Evolutionary conservation across 53 echinoderm and acorn worm genomes (phyloP).

Genomic region (Patiria pectinifera): DNA sequence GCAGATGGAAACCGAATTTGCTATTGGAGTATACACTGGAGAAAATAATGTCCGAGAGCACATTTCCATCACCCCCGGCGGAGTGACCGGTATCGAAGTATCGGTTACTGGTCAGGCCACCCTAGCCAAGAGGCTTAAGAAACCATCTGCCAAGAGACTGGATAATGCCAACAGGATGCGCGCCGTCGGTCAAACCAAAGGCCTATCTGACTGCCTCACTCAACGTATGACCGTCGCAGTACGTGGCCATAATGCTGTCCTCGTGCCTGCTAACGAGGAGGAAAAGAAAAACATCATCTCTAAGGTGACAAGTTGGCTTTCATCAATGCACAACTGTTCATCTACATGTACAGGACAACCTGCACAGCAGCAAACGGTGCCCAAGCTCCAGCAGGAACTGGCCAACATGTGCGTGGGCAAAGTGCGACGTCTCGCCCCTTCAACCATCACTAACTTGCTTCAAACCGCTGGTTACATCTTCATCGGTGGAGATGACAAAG

Average conservation of each 20-base stretch:
- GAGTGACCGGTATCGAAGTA: conserved; percentile 28
- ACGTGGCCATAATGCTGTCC: conserved; percentile 22
- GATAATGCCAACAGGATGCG: background rate
- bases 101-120: background rate
- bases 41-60: conserved; percentile 13
- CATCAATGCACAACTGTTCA: background rate
- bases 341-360: background rate
- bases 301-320: conserved; percentile 7
- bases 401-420: conserved; percentile 43
- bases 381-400: conserved; percentile 25
- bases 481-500: background rate
- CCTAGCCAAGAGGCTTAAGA: background rate
- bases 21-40: conserved; percentile 25
- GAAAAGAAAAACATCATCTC: conserved; percentile 13
- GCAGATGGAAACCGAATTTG: conserved; percentile 19
- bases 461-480: background rate
- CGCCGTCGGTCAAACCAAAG: conserved; percentile 20
- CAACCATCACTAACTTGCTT: conserved; percentile 22
- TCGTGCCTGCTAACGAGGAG: background rate
- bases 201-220: background rate
- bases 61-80: conserved; percentile 15
- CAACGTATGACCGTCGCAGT: conserved; percentile 26
- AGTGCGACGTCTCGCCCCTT: conserved; percentile 8
- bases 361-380: conserved; percentile 6
- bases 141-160: background rate